Evolutionary conservation across 2,113 vertebrate genomes (phyloP), one percentile per base, ranked within the genome.

Genomic region (Dunckerocampus dactyliophorus): DNA sequence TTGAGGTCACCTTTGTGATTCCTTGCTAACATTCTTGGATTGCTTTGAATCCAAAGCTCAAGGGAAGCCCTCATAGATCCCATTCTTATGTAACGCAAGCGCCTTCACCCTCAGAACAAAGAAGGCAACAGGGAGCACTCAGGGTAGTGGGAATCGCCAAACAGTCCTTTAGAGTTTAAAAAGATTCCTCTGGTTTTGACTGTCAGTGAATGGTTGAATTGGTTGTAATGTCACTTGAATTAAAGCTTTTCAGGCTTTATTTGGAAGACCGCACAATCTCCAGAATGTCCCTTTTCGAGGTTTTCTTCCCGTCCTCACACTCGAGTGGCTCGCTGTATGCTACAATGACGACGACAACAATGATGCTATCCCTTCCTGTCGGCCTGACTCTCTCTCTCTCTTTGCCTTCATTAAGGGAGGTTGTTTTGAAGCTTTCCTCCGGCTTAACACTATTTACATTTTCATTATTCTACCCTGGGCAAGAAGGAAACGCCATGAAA

Each of bases 361-460:
- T 28, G 50, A 68, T 3, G 21, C 34, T 42, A 57, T 11, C 75
- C 70, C 61, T 21, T 56, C 19, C 54, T 19, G 54, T 56, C n/a
- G n/a, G n/a, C 42, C 21, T 50, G 20, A 46, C 59, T 46, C 72
- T 49, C 37, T 59, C 65, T 45, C 53, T 72, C 63, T 52, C 75
- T 52, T 24, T 79, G 54, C 79, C 78, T 83, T 89, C 85, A 87
- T 88, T 86, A 42, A 84, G 84, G 13, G 83, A 86, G 83, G 83
- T 87, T 86, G 86, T 87, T 80, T 84, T 85, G 24, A 86, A 86
- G 82, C 82, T 77, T 42, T 56, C 54, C 83, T 82, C 75, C 81
- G 75, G 86, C 84, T 88, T 88, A 87, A 85, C 86, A 75, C 83
- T 87, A 88, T 89, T 88, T 87, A 88, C 88, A 89, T 88, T 87